Evolutionary conservation across 2,888 invertebrate genomes (phyloP).

Genomic region (Panzeria rudis): DNA sequence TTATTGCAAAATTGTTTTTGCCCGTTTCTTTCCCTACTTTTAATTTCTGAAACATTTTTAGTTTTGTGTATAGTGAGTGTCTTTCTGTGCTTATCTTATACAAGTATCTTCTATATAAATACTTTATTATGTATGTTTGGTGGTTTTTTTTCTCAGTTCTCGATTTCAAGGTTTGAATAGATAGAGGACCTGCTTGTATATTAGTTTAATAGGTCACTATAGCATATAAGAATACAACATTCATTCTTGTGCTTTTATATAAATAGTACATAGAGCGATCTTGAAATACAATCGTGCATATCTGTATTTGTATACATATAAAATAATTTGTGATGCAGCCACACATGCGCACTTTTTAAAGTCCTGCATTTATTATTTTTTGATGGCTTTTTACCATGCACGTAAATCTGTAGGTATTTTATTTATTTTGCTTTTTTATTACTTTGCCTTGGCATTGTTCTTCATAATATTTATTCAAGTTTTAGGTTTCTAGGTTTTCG

Average conservation of each 20-base stretch:
- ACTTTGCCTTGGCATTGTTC: constrained; percentile 30
- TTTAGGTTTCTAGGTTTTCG: constrained; percentile 46
- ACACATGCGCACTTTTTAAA: constrained; percentile 51
- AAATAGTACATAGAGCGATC: background rate
- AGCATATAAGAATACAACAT: constrained; percentile 33
- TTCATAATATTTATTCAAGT: constrained; percentile 33
- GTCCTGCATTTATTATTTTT: constrained; percentile 36
- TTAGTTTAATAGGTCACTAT: constrained; percentile 71
- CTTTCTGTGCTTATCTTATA: constrained; percentile 28
- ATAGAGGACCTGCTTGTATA: constrained; percentile 68
- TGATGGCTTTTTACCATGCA: constrained; percentile 2
- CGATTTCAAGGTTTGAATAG: constrained; percentile 67
- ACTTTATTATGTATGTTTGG: constrained; percentile 30
- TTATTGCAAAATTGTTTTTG: background rate
- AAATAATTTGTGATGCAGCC: constrained; percentile 35
- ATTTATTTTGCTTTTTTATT: constrained; percentile 7
- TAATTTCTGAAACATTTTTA: constrained; percentile 46
- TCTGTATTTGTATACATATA: background rate
- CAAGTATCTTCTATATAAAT: constrained; percentile 37
- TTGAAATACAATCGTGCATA: constrained; percentile 11
- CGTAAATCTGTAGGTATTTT: background rate
- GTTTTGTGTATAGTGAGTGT: constrained; percentile 22
- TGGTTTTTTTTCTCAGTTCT: constrained; percentile 11
- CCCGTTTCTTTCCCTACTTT: constrained; percentile 19
- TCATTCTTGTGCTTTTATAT: background rate